Base-by-base conservation (phyloP, 2,113 vertebrate genomes). In the Sebastes fasciatus region DNA sequence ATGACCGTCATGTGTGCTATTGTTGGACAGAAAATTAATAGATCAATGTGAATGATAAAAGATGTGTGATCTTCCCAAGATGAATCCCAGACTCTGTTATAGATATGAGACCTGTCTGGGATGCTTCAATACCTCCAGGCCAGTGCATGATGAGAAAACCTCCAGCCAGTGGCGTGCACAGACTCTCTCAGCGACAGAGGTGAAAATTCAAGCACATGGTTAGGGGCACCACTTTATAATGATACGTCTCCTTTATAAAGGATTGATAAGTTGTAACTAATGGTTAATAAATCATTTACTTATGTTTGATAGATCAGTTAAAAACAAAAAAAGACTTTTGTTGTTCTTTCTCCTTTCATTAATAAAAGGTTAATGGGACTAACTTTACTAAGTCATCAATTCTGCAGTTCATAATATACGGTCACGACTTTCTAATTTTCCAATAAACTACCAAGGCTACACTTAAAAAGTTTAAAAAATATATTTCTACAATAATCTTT, bases 81-180 rank as follows among this genome's bases (percentile, higher is more conserved):
- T 58, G 17, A 69, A 42, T 16, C 64, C 11, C 4, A 6, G 17
- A 19, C 23, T 63, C 34, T 48, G 9, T 21, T 17, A 55, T 19
- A 46, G 42, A 77, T 40, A 14, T 66, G 11, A 67, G 3, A 48
- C 43, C 11, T 68, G 17, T 21, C n/a, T 45, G 49, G 42, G 46
- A 68, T 55, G 34, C 40, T 60, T 67, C n/a, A 68, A 2, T 60
- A 13, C 14, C 10, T 69, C 6, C 64, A 43, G 8, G n/a, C 23
- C 13, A 77, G 14, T 54, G 75, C 58, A 64, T 82, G 49, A 64
- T 69, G 74, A 26, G 46, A 86, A 73, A 77, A 48, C 48, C 23
- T 67, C 21, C 1, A 0, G 8, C 23, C 21, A 52, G 54, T 17
- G 8, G 58, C 4, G 9, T 45, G 61, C 8, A 45, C 45, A 74